Conservation (phyloP, 2,113 vertebrate genomes). For the Centrocercus urophasianus region DNA sequence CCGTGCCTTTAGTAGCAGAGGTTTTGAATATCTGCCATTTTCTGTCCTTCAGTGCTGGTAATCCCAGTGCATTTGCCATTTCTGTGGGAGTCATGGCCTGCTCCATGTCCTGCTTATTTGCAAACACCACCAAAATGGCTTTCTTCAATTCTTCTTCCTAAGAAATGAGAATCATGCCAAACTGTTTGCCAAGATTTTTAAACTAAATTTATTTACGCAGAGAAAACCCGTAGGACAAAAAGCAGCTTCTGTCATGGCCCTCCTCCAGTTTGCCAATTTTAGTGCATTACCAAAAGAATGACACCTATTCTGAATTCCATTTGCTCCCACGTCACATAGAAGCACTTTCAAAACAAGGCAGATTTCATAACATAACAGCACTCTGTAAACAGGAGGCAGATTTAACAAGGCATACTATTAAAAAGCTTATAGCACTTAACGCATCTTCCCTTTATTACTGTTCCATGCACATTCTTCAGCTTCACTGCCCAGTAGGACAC, state of each 20-base stretch:
- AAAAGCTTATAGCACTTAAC: neutral
- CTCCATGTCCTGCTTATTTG: slow-evolving; percentile 99
- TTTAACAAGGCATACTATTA: neutral
- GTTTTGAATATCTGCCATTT: slow-evolving; percentile 99
- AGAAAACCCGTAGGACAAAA: neutral
- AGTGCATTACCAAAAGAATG: neutral
- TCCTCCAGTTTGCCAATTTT: neutral
- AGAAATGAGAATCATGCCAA: accelerated
- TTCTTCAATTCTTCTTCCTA: slow-evolving; percentile 98
- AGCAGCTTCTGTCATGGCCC: neutral
- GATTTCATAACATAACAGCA: neutral
- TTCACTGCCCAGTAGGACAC: neutral
- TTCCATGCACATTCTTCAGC: neutral
- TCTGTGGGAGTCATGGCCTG: slow-evolving; percentile 97
- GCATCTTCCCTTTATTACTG: neutral
- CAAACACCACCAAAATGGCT: slow-evolving; percentile 97
- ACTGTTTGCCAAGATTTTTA: neutral
- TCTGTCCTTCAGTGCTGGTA: slow-evolving; percentile 94
- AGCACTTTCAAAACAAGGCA: neutral
- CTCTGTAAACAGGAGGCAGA: neutral
- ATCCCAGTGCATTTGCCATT: slow-evolving; percentile 93
- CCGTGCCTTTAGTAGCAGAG: slow-evolving; percentile 94
- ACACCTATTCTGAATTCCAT: neutral
- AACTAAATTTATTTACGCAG: neutral
- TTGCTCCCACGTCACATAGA: neutral